Base-by-base conservation (phyloP, 2,888 invertebrate species). In the Notodonta dromedarius region DNA sequence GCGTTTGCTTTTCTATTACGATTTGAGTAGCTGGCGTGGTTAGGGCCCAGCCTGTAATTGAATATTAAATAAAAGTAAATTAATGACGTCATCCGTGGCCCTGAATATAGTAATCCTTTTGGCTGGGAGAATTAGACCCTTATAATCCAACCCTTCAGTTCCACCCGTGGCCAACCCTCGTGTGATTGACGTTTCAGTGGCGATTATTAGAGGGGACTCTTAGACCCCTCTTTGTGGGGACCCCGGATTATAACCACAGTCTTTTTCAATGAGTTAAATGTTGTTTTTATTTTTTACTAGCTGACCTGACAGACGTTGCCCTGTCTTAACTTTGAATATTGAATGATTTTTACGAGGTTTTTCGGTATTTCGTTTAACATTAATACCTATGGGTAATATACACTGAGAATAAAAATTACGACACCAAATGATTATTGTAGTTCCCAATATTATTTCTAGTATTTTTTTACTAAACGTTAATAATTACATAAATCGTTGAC, bases 141-240 rank as follows among this genome's bases (percentile, higher is more conserved):
- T 89, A 91, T 91, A 92, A 92, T 91, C 91, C 90, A 80, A 87
- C 91, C 91, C 90, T 88, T 84, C 88, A 87, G 88, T 87, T 85
- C 85, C 84, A 87, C 86, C 84, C 86, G 82, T 82, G 82, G 77
- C 76, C 80, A 78, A 82, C 86, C 84, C 86, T 86, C 80, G 81
- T 84, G 87, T 89, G 91, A 91, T 90, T 90, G 90, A 90, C 91
- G 85, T 89, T 85, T 86, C 81, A 73, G 78, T 80, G 74, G 81
- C 84, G 85, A 85, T 87, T 86, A 88, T 87, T 87, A 83, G 78
- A 62, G 75, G 70, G 77, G 76, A 70, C 78, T 78, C 77, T 78
- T 72, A 77, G 74, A 79, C 76, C 80, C 75, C 73, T 76, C 80
- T 77, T 76, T 74, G 71, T 64, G 69, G 66, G 66, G 67, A 68